Base-by-base conservation (phyloP, 2,113 vertebrate genomes). In the Pteropus alecto region DNA sequence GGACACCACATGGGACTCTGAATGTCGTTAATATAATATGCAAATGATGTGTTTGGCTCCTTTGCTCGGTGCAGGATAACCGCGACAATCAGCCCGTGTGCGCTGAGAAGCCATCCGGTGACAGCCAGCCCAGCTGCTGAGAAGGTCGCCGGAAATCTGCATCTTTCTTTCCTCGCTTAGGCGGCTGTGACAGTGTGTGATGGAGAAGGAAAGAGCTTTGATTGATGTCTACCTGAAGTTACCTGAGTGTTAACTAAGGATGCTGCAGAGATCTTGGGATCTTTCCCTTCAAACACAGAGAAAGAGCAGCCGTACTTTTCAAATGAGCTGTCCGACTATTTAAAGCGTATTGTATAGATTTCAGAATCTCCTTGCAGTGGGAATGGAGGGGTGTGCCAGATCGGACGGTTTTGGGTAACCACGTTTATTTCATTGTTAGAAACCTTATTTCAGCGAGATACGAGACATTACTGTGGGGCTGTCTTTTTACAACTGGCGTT, bases 21-120 rank as follows among this genome's bases (percentile, higher is more conserved):
- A 97, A 98, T 98, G 79, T 90, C 92, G 98, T 97, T 98, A 98
- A 97, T 97, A 97, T 96, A 93, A 97, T 94, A 98, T 98, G 98
- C 89, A 98, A 98, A 98, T 96, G 5, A 97, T 93, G 71, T 96
- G 2, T 88, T 97, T 97, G 97, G 68, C 84, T 92, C 93, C 92
- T 78, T n/a, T 76, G 30, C 61, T 97, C 35, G 58, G 12, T 97
- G 97, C 97, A 60, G 58, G 93, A 84, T 98, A 97, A 98, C 97
- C 96, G 95, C 98, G 95, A 97, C 98, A 90, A 90, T 98, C 96
- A 96, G 73, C 94, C 74, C 83, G 87, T 95, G 90, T 51, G 87
- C 94, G 93, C 90, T 97, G 97, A 98, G 95, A 97, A 98, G 96
- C 41, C 88, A 79, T 74, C 67, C 94, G 92, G 94, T 98, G 95